Evolutionary conservation across 2,113 vertebrate genomes (phyloP).

Genomic region (Nesoenas mayeri): DNA sequence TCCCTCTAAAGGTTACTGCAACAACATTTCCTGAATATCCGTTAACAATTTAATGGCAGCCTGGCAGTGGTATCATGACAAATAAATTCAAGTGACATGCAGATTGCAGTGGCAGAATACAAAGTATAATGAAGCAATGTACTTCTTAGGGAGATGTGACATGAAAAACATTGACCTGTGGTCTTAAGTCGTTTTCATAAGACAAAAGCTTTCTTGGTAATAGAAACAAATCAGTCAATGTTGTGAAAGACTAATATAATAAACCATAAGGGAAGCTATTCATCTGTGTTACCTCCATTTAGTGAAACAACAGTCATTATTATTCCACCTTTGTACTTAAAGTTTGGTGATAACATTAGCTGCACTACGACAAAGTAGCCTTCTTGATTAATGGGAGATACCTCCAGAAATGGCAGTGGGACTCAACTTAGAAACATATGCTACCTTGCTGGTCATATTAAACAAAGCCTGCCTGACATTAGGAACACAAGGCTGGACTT

Average conservation of each 20-base stretch:
- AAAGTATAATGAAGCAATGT: conserved; percentile 39
- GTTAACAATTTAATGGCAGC: conserved; percentile 58
- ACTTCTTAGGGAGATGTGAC: conserved; percentile 46
- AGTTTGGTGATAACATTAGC: conserved; percentile 42
- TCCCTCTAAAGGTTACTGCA: conserved; percentile 68
- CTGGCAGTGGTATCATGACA: conserved; percentile 58
- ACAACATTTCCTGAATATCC: conserved; percentile 9
- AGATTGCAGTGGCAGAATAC: conserved; percentile 35
- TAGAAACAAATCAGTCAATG: conserved; percentile 47
- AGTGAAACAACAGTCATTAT: neutral
- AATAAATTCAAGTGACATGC: conserved; percentile 68
- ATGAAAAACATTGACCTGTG: conserved; percentile 59
- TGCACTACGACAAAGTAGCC: conserved; percentile 26
- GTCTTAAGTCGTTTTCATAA: conserved; percentile 59
- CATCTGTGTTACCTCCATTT: conserved; percentile 25
- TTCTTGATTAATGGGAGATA: conserved; percentile 44
- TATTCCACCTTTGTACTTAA: conserved; percentile 36
- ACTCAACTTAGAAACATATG: neutral
- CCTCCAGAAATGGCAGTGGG: neutral
- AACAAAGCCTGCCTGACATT: conserved; percentile 17
- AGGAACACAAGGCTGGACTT: neutral
- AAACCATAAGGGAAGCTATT: conserved; percentile 35
- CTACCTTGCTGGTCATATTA: neutral
- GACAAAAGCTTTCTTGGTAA: conserved; percentile 68
- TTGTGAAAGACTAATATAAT: conserved; percentile 52